phyloP scores from a whole-genome alignment of 2,888 invertebrate genomes.

The Thecocarcelia acutangulata region DNA sequence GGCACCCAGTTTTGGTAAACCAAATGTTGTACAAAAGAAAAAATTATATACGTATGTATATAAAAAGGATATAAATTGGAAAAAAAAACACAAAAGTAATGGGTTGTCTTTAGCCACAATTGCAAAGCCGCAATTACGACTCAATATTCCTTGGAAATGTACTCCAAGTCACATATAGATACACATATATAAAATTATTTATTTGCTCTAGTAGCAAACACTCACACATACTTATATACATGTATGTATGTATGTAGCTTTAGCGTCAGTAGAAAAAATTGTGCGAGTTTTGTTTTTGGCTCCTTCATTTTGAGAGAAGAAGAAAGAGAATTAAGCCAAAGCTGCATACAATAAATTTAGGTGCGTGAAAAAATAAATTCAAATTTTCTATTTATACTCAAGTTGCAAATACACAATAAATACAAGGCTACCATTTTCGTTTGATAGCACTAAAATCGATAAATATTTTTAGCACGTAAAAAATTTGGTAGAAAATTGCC shows the following conservation, averaged over 20 bases:
- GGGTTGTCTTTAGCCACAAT: conserved; percentile 78
- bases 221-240: background rate
- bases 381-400: background rate
- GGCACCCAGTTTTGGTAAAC: conserved; percentile 50
- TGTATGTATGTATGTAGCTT: too few species aligned
- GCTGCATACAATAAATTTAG: background rate
- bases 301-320: background rate
- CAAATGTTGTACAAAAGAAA: conserved; percentile 34
- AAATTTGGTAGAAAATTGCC: too few species aligned
- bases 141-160: conserved; percentile 54
- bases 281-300: too few species aligned
- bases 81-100: conserved; percentile 67
- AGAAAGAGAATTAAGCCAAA: too few species aligned
- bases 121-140: conserved; percentile 76
- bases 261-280: too few species aligned
- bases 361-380: conserved; percentile 23
- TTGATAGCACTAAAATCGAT: too few species aligned
- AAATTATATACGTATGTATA: conserved; percentile 3
- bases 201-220: conserved; percentile 1
- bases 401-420: too few species aligned
- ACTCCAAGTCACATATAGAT: conserved; percentile 39
- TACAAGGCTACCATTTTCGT: too few species aligned
- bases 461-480: too few species aligned
- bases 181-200: conserved; percentile 7
- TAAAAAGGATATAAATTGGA: conserved; percentile 44